phyloP scores from a whole-genome alignment of 2,797 vertebrate species.

The Megalops cyprinoides region DNA sequence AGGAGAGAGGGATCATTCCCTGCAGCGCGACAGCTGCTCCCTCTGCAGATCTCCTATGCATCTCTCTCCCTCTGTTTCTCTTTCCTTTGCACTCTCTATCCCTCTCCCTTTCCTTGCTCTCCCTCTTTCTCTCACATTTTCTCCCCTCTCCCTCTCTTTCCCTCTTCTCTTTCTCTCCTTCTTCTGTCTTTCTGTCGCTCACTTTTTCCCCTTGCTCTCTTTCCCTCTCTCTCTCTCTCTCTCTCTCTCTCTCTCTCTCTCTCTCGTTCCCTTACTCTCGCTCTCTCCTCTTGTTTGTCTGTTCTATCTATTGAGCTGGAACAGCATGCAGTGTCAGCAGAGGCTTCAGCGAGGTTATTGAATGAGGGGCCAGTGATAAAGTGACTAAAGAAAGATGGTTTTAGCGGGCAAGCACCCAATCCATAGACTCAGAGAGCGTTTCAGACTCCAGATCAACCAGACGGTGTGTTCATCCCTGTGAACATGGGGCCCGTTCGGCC shows the following conservation, averaged over 20 bases:
- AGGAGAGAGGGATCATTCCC: neutral
- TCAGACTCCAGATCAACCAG: too few species aligned
- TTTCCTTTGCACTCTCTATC: too few species aligned
- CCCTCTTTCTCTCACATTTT: too few species aligned
- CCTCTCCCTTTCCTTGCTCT: slow-evolving; percentile 8
- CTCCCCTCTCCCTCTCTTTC: too few species aligned
- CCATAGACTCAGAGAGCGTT: too few species aligned
- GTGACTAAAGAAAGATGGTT: too few species aligned
- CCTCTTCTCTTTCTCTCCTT: too few species aligned
- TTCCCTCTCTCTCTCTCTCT: neutral
- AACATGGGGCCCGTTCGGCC: too few species aligned
- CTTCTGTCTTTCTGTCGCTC: too few species aligned
- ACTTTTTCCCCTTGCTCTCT: neutral
- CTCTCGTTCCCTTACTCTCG: slow-evolving; percentile 23
- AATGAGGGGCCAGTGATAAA: too few species aligned
- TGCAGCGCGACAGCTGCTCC: slow-evolving; percentile 24
- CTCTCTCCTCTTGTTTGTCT: slow-evolving; percentile 23
- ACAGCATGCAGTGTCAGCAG: neutral
- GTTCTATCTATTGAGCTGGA: neutral
- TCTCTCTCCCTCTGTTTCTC: slow-evolving; percentile 9
- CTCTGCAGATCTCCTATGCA: neutral
- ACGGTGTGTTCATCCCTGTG: too few species aligned
- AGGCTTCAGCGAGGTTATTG: neutral
- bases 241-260: neutral
- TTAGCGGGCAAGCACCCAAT: too few species aligned